A percentile compares a stretch with the other conserved stretches of the same genome.
Conservation (phyloP, 37 sponge, comb jelly and placozoan species). For the Agelas oroides region DNA sequence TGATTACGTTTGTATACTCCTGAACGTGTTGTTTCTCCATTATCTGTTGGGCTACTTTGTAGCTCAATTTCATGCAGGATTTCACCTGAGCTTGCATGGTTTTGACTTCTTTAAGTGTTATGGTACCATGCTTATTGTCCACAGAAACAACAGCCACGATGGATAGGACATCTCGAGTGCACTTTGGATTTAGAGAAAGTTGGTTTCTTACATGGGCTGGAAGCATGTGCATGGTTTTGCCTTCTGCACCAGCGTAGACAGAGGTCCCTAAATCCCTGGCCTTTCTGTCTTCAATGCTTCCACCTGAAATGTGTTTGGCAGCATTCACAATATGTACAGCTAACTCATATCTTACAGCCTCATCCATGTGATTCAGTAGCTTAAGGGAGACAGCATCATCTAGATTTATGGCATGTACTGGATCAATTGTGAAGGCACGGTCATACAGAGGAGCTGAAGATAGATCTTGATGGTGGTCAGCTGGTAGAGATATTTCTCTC, state of each 20-base stretch:
- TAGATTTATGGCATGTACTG: slow-evolving; percentile 50
- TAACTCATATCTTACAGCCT: slow-evolving; percentile 38
- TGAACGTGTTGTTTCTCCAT: not conserved
- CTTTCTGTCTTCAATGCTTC: not conserved
- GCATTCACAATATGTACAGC: slow-evolving; percentile 71
- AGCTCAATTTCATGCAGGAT: slow-evolving; percentile 50
- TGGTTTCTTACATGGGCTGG: slow-evolving; percentile 13
- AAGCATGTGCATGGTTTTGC: slow-evolving; percentile 32
- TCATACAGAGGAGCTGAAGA: not conserved
- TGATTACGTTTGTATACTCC: not conserved
- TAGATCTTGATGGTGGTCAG: not conserved
- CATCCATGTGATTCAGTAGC: not conserved
- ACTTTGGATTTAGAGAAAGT: slow-evolving; percentile 28
- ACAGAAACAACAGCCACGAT: slow-evolving; percentile 21
- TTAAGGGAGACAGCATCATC: slow-evolving; percentile 80
- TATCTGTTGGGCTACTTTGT: slow-evolving; percentile 50
- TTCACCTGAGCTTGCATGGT: slow-evolving; percentile 28
- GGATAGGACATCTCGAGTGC: slow-evolving; percentile 37
- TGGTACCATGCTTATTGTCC: not conserved
- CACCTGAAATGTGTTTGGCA: slow-evolving; percentile 16
- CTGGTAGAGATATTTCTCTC: not conserved
- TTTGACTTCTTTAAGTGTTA: not conserved
- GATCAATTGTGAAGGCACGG: slow-evolving; percentile 82
- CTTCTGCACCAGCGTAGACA: slow-evolving; percentile 31
- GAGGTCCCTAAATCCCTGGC: slow-evolving; percentile 28